These are phyloP conservation scores for Aleadryas rufinucha DNA, from an alignment of 2,113 vertebrate species.

Conservation along the genomic window DNA sequence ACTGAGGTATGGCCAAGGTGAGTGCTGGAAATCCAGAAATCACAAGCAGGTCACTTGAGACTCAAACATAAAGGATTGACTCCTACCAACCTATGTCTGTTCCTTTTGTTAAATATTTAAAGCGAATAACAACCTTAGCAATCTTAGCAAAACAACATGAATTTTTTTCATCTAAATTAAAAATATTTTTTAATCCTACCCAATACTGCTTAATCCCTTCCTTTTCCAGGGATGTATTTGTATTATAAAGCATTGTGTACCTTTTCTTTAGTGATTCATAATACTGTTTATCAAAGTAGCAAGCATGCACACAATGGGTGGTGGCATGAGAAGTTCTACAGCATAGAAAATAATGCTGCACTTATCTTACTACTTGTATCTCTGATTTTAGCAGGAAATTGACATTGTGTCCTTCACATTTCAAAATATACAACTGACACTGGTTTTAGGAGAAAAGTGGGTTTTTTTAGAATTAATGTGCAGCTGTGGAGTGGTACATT, in stretches of 20 bases:
- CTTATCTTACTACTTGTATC: background rate
- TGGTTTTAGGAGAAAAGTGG: background rate
- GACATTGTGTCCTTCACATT: background rate
- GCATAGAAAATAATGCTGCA: background rate
- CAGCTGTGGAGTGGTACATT: background rate
- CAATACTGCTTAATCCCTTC: background rate
- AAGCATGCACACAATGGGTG: background rate
- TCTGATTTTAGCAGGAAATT: background rate
- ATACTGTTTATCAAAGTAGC: background rate
- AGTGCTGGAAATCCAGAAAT: conserved; percentile 77
- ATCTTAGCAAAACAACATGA: background rate
- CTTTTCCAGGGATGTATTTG: background rate
- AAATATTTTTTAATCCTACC: background rate
- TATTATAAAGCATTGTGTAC: background rate
- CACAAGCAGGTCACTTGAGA: background rate
- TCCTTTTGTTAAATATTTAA: background rate
- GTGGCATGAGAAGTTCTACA: background rate
- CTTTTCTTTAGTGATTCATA: background rate
- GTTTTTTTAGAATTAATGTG: background rate
- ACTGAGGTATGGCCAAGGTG: conserved; percentile 83
- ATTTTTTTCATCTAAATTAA: background rate
- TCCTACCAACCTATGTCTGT: background rate
- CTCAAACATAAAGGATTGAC: background rate
- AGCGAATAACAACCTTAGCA: no score
- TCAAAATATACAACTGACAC: background rate